Conservation (phyloP, 2,113 vertebrate genomes). For the Lates calcarifer region DNA sequence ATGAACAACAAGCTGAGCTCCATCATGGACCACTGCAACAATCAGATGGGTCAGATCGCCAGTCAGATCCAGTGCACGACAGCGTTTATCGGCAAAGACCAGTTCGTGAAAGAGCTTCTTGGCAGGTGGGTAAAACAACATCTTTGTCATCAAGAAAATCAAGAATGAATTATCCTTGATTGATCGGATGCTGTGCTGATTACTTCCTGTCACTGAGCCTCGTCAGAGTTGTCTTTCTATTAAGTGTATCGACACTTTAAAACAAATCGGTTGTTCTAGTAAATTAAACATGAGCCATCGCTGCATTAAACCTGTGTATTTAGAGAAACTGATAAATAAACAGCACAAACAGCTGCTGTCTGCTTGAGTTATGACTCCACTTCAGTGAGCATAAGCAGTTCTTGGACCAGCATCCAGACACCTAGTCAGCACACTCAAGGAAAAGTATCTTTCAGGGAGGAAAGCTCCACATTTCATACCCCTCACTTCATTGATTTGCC, state of each 20-base stretch:
- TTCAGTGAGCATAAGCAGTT: constrained; percentile 64
- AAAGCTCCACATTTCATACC: constrained; percentile 75
- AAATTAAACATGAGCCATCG: constrained; percentile 54
- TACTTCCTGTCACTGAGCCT: constrained; percentile 42
- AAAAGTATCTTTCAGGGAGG: constrained; percentile 69
- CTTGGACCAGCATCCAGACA: constrained; percentile 29
- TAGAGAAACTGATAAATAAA: constrained; percentile 37
- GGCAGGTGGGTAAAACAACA: constrained; percentile 85
- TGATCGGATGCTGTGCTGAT: constrained; percentile 39
- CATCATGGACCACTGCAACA: constrained; percentile 83
- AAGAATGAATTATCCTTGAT: constrained; percentile 33
- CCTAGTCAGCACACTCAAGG: constrained; percentile 46
- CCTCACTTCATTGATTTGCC: constrained; percentile 82
- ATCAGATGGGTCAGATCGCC: constrained; percentile 80
- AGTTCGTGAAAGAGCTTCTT: constrained; percentile 90
- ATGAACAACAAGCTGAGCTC: constrained; percentile 78
- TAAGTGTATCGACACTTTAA: constrained; percentile 2
- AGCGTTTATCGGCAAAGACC: constrained; percentile 84
- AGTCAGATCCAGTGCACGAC: constrained; percentile 80
- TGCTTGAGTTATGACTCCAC: constrained; percentile 54
- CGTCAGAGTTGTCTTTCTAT: not conserved
- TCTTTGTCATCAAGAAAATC: constrained; percentile 11
- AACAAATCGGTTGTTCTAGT: constrained; percentile 43
- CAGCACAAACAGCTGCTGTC: constrained; percentile 55
- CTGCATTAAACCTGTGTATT: constrained; percentile 27